Evolutionary conservation across 1,140 invertebrate species (phyloP), one percentile per base, ranked within the genome.

Genomic region (Trialeurodes vaporariorum): DNA sequence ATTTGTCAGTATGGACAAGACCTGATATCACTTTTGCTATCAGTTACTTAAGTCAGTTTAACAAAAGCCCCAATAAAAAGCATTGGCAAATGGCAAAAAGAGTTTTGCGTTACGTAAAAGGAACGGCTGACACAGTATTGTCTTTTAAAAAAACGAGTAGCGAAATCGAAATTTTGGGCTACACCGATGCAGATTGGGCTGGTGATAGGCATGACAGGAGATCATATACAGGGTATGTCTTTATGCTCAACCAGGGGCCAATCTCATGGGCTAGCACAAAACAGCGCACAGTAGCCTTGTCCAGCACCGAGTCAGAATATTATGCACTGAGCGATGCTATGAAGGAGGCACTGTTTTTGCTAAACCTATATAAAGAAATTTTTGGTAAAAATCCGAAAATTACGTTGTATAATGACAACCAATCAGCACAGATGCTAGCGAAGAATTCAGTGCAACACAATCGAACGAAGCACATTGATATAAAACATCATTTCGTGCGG

Each of bases 11-110:
- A 24, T 65, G 66, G 5, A 75, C 77, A 1, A 63, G 77, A 25
- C 77, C 76, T 25, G 78, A 79, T 69, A 72, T 80, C 9, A 63
- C 72, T 1, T 79, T 71, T 68, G 71, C 76, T 21, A 75, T 80
- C 0, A 72, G 66, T 27, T 65, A 68, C 25, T 60, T 74, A 5
- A 70, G 68, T 25, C 67, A 72, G 61, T 67, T 64, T 24, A 9
- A 71, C 1, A 59, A 68, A 25, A 68, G 68, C 27, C 63, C 64
- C 25, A 25, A n/a, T 25, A 12, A 21, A 40, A n/a, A 25, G 1
- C 63, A 70, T 59, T n/a, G 63, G 68, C 22, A 1, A 1, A 22
- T 26, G 26, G 71, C 70, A 1, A 75, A 77, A 64, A 64, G 71
- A 21, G 69, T 79, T 1, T 68, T 77, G 12, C 63, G 72, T 22